Base-by-base conservation (phyloP, 2,888 invertebrate species). In the Argyresthia goedartella region DNA sequence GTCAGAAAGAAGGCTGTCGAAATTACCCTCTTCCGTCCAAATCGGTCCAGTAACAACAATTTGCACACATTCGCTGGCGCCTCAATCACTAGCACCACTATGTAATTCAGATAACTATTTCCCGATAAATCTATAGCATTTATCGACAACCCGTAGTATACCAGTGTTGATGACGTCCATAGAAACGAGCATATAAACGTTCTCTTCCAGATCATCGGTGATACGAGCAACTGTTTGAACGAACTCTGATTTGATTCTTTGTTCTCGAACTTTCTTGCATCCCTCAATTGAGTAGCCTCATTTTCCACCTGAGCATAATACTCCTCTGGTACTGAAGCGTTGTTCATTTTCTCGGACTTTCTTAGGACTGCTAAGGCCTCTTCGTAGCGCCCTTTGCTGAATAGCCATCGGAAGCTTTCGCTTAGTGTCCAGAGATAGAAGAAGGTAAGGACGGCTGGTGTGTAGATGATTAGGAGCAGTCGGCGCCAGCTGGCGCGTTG, bases 141-240 rank as follows among this genome's bases (percentile, higher is more conserved):
- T 44, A 95, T 87, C 0, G 93, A 93, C 35, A 95, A 75, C 0
- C 95, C 95, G 58, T 94, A 95, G 70, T 93, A 95, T 8, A 94
- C 91, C 54, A 95, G 87, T 4, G 93, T 91, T 54, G 92, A 93
- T 0, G 93, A 90, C 10, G 92, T 89, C 94, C 94, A 94, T 57
- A 93, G 90, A 58, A 93, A 89, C 1, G 92, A 92, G 55, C 93
- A 93, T 34, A 90, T 91, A 47, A 90, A 68, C 16, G 92, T 69
- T 55, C 92, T 79, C 39, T 89, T 76, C 66, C 90, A 81, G 42
- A 92, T 86, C 66, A 87, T 85, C 1, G 77, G 66, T 0, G 90
- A 90, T 10, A 68, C 61, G 0, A 85, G 55, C 10, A 85, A 58
- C 53, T 85, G 82, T 43, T 72, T 77, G 55, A 86, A 80, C 0